Conservation (phyloP, 1,140 invertebrate genomes). For the Diorhabda carinulata region DNA sequence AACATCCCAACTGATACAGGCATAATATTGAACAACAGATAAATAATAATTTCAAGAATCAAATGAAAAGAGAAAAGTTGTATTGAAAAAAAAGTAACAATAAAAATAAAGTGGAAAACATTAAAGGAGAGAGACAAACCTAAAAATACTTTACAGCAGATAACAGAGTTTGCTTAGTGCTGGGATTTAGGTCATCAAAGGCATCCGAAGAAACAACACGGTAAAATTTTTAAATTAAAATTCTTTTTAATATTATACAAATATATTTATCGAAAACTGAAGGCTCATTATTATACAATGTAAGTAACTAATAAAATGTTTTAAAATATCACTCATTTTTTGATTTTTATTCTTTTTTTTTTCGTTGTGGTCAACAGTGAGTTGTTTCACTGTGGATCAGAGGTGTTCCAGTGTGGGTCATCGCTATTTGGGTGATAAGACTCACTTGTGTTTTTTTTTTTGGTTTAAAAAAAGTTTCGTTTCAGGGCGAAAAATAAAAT, state of each 20-base stretch:
- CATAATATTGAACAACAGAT: too few species aligned
- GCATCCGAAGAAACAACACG: neutral
- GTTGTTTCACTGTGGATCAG: slow-evolving; percentile 1
- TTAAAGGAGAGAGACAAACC: too few species aligned
- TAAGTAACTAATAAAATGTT: neutral
- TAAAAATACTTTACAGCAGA: too few species aligned
- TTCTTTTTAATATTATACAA: neutral
- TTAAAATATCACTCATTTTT: neutral
- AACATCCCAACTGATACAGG: too few species aligned
- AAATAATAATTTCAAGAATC: too few species aligned
- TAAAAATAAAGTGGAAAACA: too few species aligned
- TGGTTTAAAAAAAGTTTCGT: neutral
- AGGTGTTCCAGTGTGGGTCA: neutral
- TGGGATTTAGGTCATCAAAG: too few species aligned
- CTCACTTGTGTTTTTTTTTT: neutral
- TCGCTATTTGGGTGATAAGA: neutral
- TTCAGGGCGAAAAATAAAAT: neutral
- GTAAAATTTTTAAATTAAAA: neutral
- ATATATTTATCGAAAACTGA: neutral
- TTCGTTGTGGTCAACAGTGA: neutral
- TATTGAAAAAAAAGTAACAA: too few species aligned
- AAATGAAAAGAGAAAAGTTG: too few species aligned
- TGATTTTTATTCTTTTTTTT: neutral
- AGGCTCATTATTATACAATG: neutral
- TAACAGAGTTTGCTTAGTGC: too few species aligned